These are phyloP conservation scores for Kradibia gibbosae DNA, from an alignment of 1,140 invertebrate genomes.

Conservation along the genomic window DNA sequence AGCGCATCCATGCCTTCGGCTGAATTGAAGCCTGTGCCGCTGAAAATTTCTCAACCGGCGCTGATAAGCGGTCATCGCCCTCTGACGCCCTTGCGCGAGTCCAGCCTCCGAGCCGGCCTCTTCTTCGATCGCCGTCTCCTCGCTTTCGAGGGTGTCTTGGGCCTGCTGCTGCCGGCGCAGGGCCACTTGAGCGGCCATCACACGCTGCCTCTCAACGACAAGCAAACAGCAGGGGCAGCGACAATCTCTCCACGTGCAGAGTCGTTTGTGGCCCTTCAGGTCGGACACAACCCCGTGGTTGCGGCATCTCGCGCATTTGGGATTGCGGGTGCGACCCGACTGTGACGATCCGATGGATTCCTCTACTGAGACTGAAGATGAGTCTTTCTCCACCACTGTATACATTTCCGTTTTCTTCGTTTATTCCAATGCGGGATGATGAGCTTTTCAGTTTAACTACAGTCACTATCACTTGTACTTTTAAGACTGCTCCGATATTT, in stretches of 20 bases:
- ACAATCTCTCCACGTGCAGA: conserved; percentile 86
- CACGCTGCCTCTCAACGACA: conserved; percentile 89
- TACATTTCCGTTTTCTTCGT: neutral
- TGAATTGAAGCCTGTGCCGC: conserved; percentile 71
- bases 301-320: conserved; percentile 90
- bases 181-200: conserved; percentile 87
- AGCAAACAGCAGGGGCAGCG: conserved; percentile 88
- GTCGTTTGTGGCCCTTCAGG: conserved; percentile 88
- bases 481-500: too few relatives aligned
- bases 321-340: conserved; percentile 76
- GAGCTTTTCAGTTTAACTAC: too few relatives aligned
- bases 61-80: conserved; percentile 75
- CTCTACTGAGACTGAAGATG: neutral
- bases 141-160: conserved; percentile 61
- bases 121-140: conserved; percentile 5
- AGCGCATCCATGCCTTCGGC: conserved; percentile 59
- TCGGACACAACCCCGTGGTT: conserved; percentile 93
- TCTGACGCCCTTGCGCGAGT: neutral
- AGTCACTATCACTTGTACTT: too few relatives aligned
- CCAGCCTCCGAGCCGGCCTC: neutral
- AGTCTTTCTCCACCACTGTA: neutral
- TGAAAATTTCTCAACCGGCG: conserved; percentile 76
- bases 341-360: neutral
- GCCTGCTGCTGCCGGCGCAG: conserved; percentile 78
- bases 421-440: too few relatives aligned